Percentiles rank a stretch among this genome's conserved stretches.
phyloP scores from a whole-genome alignment of 2,113 vertebrate species.

The Aegotheles bennettii region DNA sequence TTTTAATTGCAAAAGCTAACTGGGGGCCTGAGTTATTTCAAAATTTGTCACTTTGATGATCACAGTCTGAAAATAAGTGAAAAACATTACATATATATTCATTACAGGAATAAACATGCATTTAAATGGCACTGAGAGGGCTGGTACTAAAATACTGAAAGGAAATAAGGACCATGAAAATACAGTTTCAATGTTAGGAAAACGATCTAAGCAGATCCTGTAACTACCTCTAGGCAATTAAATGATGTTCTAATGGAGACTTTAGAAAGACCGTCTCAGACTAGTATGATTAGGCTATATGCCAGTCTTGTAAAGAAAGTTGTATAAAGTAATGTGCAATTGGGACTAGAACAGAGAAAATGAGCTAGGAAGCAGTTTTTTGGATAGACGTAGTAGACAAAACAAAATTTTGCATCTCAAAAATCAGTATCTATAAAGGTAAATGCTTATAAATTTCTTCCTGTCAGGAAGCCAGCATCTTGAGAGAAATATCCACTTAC shows the following conservation, averaged over 20 bases:
- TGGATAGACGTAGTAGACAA: not conserved
- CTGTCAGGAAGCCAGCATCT: not conserved
- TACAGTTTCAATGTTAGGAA: not conserved
- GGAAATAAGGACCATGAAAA: not conserved
- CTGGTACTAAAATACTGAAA: not conserved
- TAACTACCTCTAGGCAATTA: not conserved
- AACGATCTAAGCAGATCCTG: not conserved
- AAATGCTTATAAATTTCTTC: not conserved
- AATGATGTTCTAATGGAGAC: not conserved
- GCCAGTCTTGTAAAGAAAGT: not conserved
- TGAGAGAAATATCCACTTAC: not conserved
- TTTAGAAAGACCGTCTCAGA: not conserved
- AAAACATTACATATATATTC: not conserved
- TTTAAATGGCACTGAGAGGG: not conserved
- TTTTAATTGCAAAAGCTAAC: not conserved
- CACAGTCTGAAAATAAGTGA: not conserved
- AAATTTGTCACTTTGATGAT: not conserved
- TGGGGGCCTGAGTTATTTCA: not conserved
- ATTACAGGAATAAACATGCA: not conserved
- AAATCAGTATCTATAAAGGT: not conserved
- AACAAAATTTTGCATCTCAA: not conserved
- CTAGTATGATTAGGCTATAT: not conserved
- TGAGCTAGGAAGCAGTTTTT: not conserved
- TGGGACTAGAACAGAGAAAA: not conserved
- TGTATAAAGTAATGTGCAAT: not conserved